Percentiles rank a stretch among this genome's conserved stretches.
These are phyloP conservation scores for Lapara coniferarum DNA, from an alignment of 2,888 invertebrate genomes.

Conservation along the genomic window DNA sequence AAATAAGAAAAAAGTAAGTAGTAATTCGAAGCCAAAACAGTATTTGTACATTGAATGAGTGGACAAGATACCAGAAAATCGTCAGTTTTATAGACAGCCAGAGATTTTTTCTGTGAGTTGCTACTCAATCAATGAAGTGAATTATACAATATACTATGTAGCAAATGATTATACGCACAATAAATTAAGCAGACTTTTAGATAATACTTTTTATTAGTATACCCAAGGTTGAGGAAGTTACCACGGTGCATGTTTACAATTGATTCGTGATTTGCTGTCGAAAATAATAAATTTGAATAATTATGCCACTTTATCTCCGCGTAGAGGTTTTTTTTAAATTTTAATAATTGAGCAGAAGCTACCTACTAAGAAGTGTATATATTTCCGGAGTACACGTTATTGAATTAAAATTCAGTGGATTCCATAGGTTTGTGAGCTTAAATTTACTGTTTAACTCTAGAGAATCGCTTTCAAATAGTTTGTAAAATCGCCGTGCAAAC, in stretches of 20 bases:
- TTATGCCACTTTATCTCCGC: conserved; percentile 40
- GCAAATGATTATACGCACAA: conserved; percentile 31
- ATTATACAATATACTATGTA: background rate
- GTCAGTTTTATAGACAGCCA: no score
- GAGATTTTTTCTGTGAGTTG: no score
- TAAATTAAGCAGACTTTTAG: conserved; percentile 28
- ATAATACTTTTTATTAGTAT: conserved; percentile 39
- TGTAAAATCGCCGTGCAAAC: no score
- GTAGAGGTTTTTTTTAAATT: conserved; percentile 39
- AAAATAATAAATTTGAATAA: conserved; percentile 32
- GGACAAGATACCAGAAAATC: no score
- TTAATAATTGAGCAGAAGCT: conserved; percentile 46
- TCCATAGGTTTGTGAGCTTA: no score
- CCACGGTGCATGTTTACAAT: conserved; percentile 49
- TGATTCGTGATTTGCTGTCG: conserved; percentile 47
- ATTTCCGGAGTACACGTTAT: conserved; percentile 41
- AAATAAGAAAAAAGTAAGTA: no score
- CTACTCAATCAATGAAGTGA: background rate
- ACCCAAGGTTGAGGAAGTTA: conserved; percentile 55
- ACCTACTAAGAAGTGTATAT: conserved; percentile 34
- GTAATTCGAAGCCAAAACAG: no score
- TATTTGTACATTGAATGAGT: no score
- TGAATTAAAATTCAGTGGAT: no score
- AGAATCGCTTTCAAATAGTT: no score
- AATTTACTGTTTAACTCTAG: no score